These are phyloP conservation scores for Exephanes ischioxanthus DNA, from an alignment of 2,888 invertebrate genomes.

Conservation along the genomic window DNA sequence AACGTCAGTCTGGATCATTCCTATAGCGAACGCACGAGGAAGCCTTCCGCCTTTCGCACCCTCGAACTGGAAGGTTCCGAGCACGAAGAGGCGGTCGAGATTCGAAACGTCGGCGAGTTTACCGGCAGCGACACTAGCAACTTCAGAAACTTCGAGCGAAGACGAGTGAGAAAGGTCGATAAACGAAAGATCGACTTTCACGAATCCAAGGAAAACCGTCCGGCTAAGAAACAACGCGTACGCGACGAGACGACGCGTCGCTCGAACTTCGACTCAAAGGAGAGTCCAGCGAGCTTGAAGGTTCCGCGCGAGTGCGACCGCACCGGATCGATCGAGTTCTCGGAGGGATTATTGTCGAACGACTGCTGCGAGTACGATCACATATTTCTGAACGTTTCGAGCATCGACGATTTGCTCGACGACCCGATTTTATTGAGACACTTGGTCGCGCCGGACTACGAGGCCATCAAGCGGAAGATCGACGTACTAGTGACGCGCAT, in stretches of 20 bases:
- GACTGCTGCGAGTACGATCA: constrained; percentile 58
- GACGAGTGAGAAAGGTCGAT: neutral
- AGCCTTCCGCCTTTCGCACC: neutral
- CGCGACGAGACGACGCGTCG: neutral
- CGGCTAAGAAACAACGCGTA: neutral
- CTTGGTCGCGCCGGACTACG: neutral
- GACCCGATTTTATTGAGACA: neutral
- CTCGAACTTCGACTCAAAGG: neutral
- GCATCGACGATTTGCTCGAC: neutral
- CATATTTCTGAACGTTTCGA: too few relatives aligned
- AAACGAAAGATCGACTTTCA: neutral
- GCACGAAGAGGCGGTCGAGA: neutral
- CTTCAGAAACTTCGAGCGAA: neutral
- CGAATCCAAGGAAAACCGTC: constrained; percentile 8
- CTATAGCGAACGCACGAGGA: neutral
- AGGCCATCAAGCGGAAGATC: neutral
- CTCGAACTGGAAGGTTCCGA: neutral
- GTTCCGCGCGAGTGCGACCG: neutral
- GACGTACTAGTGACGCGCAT: constrained; percentile 29
- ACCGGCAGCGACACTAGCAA: neutral
- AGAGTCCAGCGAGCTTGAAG: neutral
- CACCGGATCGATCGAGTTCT: neutral
- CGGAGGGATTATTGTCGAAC: constrained; percentile 46
- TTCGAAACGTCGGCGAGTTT: neutral
- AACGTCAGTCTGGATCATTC: constrained; percentile 12